These are phyloP conservation scores for Apostichopus parvimensis DNA, from an alignment of 35 echinoderm and acorn worm species.

Conservation along the genomic window DNA sequence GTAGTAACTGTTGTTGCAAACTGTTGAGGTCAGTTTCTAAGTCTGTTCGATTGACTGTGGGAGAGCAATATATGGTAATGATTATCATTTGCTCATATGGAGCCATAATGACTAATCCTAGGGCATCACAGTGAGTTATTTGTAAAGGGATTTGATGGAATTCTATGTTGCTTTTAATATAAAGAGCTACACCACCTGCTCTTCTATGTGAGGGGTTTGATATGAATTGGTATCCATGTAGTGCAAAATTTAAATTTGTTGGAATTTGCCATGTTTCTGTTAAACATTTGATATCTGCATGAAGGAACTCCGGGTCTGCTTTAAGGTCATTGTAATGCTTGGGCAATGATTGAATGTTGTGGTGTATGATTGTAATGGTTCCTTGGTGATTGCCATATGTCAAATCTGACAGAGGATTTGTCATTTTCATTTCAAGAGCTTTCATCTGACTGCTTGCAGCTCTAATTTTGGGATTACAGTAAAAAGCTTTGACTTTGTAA, in stretches of 20 bases:
- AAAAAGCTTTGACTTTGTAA: neutral
- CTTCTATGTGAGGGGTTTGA: neutral
- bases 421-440: neutral
- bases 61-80: neutral
- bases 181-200: constrained; percentile 2
- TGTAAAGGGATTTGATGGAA: neutral
- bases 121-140: neutral
- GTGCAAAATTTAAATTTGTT: no score
- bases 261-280: neutral
- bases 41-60: neutral
- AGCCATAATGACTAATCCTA: neutral
- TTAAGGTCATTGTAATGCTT: constrained; percentile 44
- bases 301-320: constrained; percentile 1
- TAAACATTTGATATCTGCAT: neutral
- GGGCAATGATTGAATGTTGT: constrained; percentile 56
- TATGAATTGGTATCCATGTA: neutral
- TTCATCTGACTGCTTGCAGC: neutral
- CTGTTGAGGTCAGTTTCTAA: neutral
- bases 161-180: neutral
- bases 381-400: neutral
- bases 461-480: neutral
- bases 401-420: neutral
- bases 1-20: neutral
- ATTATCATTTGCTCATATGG: neutral
- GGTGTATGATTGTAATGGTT: constrained; percentile 5